Percentiles rank a stretch among this genome's conserved stretches.
Evolutionary conservation across 2,888 invertebrate species (phyloP).

Genomic region (Protophormia terraenovae): DNA sequence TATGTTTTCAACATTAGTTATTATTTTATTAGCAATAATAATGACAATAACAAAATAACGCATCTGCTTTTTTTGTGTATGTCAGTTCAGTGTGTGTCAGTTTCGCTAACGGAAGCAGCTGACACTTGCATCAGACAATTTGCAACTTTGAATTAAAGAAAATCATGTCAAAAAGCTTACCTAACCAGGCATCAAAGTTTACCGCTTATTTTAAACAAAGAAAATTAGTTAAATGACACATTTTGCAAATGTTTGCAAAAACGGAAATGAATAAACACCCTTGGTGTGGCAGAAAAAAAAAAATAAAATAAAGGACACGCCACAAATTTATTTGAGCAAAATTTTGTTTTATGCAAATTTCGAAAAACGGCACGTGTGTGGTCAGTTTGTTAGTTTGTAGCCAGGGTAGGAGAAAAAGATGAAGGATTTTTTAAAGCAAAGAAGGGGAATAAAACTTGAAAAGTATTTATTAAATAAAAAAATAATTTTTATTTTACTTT

Average conservation of each 20-base stretch:
- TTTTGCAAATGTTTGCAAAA: background rate
- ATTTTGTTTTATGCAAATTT: background rate
- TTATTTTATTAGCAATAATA: background rate
- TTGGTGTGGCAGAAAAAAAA: background rate
- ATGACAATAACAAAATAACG: background rate
- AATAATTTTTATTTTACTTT: no score
- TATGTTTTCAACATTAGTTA: conserved; percentile 7
- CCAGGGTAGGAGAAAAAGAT: no score
- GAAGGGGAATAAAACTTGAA: no score
- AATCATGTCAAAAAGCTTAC: conserved; percentile 51
- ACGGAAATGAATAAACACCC: conserved; percentile 43
- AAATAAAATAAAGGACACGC: background rate
- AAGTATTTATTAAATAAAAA: no score
- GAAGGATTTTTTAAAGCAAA: background rate
- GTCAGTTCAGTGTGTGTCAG: background rate
- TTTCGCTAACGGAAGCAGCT: conserved; percentile 32
- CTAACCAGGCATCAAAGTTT: background rate
- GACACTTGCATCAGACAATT: conserved; percentile 33
- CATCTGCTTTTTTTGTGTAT: conserved; percentile 40
- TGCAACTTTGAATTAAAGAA: conserved; percentile 30
- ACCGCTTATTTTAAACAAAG: background rate
- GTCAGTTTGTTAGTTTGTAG: background rate
- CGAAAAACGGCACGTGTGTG: background rate
- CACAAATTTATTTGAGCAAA: background rate
- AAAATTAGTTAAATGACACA: background rate